Evolutionary conservation across 2,888 invertebrate genomes (phyloP).

Genomic region (Tillus elongatus): DNA sequence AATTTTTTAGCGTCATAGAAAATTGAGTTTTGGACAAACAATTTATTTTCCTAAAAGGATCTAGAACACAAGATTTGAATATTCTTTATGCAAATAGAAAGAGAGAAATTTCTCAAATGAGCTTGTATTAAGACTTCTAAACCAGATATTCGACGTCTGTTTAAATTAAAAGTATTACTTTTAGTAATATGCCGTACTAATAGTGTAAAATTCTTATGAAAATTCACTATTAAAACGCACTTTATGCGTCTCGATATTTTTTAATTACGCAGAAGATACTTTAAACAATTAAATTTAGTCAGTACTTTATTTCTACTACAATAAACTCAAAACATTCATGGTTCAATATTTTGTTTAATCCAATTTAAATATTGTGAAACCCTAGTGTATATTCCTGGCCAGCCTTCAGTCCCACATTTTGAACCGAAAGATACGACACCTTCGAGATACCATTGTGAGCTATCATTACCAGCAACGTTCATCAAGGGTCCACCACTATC

Average conservation of each 20-base stretch:
- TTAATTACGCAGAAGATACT: neutral
- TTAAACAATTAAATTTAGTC: neutral
- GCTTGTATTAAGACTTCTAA: too few relatives aligned
- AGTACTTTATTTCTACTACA: neutral
- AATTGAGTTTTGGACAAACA: too few relatives aligned
- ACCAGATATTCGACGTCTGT: too few relatives aligned
- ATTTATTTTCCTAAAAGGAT: too few relatives aligned
- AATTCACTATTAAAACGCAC: too few relatives aligned
- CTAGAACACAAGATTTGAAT: too few relatives aligned
- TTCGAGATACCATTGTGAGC: constrained; percentile 49
- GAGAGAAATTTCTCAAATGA: too few relatives aligned
- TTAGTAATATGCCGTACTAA: too few relatives aligned
- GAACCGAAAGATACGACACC: constrained; percentile 60
- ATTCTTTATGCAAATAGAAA: too few relatives aligned
- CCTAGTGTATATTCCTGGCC: constrained; percentile 34
- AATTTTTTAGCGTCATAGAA: too few relatives aligned
- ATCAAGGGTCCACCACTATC: constrained; percentile 74
- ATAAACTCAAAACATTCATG: neutral
- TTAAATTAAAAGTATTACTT: too few relatives aligned
- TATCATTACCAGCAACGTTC: constrained; percentile 42
- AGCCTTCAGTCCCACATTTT: constrained; percentile 31
- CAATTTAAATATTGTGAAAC: constrained; percentile 46
- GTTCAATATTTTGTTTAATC: constrained; percentile 47
- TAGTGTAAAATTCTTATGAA: too few relatives aligned
- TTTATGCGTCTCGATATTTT: neutral